These are phyloP conservation scores for Campoletis raptor DNA, from an alignment of 2,888 invertebrate species.

Conservation along the genomic window DNA sequence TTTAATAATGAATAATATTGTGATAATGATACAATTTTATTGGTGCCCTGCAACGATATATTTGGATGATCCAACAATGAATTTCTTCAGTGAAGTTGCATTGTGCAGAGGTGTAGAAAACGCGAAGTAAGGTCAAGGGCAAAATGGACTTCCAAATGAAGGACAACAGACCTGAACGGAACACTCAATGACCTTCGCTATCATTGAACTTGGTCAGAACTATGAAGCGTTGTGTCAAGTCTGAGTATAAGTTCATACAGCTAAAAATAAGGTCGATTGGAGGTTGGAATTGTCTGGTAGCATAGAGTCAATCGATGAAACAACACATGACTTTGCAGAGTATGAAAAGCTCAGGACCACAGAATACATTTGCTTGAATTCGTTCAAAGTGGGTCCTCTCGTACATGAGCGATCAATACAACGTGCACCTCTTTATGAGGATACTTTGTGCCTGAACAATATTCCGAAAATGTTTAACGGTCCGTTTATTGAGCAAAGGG, in stretches of 20 bases:
- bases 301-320: neutral
- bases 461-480: slow-evolving; percentile 70
- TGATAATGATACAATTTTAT: no score
- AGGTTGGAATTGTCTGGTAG: neutral
- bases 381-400: neutral
- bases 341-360: neutral
- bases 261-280: neutral
- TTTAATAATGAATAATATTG: no score
- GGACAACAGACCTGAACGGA: neutral
- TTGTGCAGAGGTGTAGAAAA: neutral
- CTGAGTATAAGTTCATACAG: neutral
- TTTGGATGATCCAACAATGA: no score
- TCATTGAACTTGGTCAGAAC: neutral
- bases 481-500: slow-evolving; percentile 56
- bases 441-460: slow-evolving; percentile 67
- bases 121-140: neutral
- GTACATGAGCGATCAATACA: neutral
- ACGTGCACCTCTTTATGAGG: slow-evolving; percentile 66
- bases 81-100: neutral
- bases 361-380: neutral
- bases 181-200: neutral
- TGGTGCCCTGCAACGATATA: no score
- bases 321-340: neutral
- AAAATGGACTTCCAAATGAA: neutral
- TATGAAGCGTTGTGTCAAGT: neutral